These are phyloP conservation scores for Liodrosophila aerea DNA, from an alignment of 2,888 invertebrate species.

Conservation along the genomic window DNA sequence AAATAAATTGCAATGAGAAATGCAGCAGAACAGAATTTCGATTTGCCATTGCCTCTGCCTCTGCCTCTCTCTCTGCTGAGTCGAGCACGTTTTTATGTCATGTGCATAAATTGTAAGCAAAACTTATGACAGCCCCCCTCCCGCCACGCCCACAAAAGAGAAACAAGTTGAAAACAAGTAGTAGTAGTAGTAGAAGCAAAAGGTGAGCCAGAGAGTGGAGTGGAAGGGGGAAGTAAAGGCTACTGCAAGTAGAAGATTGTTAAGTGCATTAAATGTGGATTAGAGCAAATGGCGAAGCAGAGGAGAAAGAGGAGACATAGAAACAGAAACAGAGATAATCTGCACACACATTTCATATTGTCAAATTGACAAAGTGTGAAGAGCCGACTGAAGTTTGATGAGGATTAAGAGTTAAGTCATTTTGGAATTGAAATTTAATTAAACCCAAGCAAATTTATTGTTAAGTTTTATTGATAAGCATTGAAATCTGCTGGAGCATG, in stretches of 20 bases:
- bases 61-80: slow-evolving; percentile 13
- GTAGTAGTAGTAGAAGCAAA: slow-evolving; percentile 7
- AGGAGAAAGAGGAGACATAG: slow-evolving; percentile 5
- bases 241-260: slow-evolving; percentile 19
- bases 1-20: too few relatives aligned
- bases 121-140: slow-evolving; percentile 34
- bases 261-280: slow-evolving; percentile 66
- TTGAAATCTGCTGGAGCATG: slow-evolving; percentile 13
- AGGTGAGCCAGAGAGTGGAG: neutral
- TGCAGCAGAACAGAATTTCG: slow-evolving; percentile 3
- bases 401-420: neutral
- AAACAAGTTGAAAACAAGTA: slow-evolving; percentile 34
- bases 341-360: too few relatives aligned
- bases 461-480: too few relatives aligned
- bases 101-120: slow-evolving; percentile 66
- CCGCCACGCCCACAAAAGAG: neutral
- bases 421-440: too few relatives aligned
- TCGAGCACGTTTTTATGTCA: slow-evolving; percentile 71
- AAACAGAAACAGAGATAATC: neutral
- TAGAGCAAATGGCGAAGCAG: slow-evolving; percentile 32
- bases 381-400: neutral
- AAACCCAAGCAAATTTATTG: too few relatives aligned
- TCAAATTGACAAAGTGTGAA: neutral
- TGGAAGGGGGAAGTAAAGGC: neutral
- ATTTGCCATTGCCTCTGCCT: slow-evolving; percentile 3